These are phyloP conservation scores for Pseudomyrmex concolor DNA, from an alignment of 1,140 invertebrate species.

Conservation along the genomic window DNA sequence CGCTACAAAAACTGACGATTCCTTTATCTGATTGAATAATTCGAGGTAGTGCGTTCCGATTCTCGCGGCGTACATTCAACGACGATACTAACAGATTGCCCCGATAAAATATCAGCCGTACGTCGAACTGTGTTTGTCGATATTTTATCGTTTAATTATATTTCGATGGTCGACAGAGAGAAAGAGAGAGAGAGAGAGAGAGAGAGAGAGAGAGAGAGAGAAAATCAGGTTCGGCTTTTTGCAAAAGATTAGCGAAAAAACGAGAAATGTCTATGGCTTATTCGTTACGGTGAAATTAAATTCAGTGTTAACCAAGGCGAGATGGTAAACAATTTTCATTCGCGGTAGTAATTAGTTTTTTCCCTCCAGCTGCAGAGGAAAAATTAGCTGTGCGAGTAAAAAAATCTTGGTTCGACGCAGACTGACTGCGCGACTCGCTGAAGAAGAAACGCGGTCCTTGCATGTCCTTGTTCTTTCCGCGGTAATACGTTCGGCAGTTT, in stretches of 20 bases:
- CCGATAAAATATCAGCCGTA: constrained; percentile 82
- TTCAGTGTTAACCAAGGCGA: constrained; percentile 76
- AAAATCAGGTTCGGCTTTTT: constrained; percentile 69
- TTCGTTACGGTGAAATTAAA: constrained; percentile 80
- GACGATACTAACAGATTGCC: constrained; percentile 20
- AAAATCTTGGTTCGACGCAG: constrained; percentile 12
- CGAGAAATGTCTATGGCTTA: constrained; percentile 41
- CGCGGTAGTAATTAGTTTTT: constrained; percentile 58
- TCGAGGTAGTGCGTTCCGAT: neutral
- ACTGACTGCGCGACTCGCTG: neutral
- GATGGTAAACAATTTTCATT: constrained; percentile 73
- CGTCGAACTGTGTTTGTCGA: constrained; percentile 79
- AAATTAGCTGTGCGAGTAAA: constrained; percentile 36
- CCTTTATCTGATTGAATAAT: constrained; percentile 19
- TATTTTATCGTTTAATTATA: constrained; percentile 84
- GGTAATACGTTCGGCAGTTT: constrained; percentile 34
- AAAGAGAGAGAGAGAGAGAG: constrained; percentile 32
- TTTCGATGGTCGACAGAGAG: constrained; percentile 78
- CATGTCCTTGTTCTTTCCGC: constrained; percentile 24
- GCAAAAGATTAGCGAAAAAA: constrained; percentile 28
- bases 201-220: constrained; percentile 12
- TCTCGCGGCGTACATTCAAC: constrained; percentile 1
- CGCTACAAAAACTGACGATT: neutral
- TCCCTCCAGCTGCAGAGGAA: neutral
- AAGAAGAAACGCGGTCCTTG: constrained; percentile 48